Evolutionary conservation across 2,797 vertebrate genomes (phyloP), one percentile per base, ranked within the genome.

Genomic region (Hephaestus fuliginosus): DNA sequence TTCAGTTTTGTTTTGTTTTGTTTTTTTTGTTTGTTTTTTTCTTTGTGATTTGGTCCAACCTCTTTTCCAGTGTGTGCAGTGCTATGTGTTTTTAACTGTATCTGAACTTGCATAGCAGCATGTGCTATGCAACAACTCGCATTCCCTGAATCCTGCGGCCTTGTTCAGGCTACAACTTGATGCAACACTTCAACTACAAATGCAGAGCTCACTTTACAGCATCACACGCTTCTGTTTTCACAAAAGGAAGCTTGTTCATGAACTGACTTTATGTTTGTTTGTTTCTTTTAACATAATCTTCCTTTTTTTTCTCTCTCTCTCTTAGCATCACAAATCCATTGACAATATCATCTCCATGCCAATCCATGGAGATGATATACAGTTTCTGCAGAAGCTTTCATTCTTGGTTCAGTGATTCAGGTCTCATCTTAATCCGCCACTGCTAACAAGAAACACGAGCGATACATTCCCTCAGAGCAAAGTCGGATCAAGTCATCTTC

Each of bases 61-160:
- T 89, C 78, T 90, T 85, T 83, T 90, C 84, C 91, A 71, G 93
- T 94, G 91, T 90, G 91, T 94, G 94, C 91, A 83, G 93, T 96
- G 89, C 92, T 92, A 75, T 63, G 92, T 94, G 93, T 94, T 92
- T 91, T 85, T 90, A 92, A 92, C 89, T 89, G 93, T 95, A 86
- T 93, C 88, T 89, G 81, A 87, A 83, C 76, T 87, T 93, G 92
- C 93, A 95, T 96, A 96, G 95, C 94, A 96, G 95, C 95, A 96
- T 96, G 96, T 60, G 94, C 95, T 96, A 95, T 95, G 94, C 91
- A 94, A 92, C 75, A 17, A 90, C 86, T 84, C 86, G 87, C 91
- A 87, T 91, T 90, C 89, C 93, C 89, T 78, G 86, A 92, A 85
- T 88, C 90, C 91, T 86, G 83, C 87, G 77, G 90, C 90, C 89